phyloP scores from a whole-genome alignment of 1,140 invertebrate species.

The Hylaeus volcanicus region DNA sequence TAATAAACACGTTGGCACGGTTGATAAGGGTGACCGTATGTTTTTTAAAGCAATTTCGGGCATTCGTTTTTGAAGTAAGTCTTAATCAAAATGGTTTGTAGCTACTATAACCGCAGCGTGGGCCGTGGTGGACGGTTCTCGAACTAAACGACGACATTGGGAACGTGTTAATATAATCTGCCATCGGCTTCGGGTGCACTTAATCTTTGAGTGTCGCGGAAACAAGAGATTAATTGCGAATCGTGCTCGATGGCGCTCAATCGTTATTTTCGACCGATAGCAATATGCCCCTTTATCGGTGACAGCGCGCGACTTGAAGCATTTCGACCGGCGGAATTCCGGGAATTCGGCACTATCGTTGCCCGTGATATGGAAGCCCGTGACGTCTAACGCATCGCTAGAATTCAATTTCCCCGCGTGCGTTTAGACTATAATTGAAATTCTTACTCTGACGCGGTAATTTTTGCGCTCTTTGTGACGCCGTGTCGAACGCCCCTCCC shows the following conservation, averaged over 20 bases:
- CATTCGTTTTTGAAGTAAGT: too few species aligned
- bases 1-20: too few species aligned
- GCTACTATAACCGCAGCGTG: too few species aligned
- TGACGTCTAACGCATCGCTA: conserved; percentile 35
- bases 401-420: conserved; percentile 25
- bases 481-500: background rate
- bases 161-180: too few species aligned
- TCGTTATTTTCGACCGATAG: conserved; percentile 1
- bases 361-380: conserved; percentile 9
- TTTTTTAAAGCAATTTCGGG: too few species aligned
- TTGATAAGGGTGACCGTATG: too few species aligned
- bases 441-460: conserved; percentile 42
- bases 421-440: conserved; percentile 49
- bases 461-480: conserved; percentile 52
- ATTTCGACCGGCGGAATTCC: conserved; percentile 13
- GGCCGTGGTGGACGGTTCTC: too few species aligned
- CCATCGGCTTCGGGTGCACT: too few species aligned
- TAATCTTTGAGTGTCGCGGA: too few species aligned
- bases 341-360: conserved; percentile 33
- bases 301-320: conserved; percentile 1
- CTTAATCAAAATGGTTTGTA: too few species aligned
- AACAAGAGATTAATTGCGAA: background rate
- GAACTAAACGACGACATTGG: too few species aligned
- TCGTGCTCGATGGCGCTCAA: background rate
- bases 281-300: conserved; percentile 2